Evolutionary conservation across 2,888 invertebrate species (phyloP).

Genomic region (Amiota mariae): DNA sequence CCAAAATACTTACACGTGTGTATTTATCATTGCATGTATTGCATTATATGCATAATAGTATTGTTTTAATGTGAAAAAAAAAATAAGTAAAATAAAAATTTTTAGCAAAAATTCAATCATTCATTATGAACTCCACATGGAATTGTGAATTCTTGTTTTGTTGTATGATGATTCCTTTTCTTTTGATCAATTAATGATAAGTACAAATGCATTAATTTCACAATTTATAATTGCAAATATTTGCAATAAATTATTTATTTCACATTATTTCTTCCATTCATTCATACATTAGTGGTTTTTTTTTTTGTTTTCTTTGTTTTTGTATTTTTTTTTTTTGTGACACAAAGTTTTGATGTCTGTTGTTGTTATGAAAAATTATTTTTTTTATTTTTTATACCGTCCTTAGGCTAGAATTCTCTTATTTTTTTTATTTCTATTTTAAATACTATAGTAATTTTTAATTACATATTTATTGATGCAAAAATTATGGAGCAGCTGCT

Average conservation of each 20-base stretch:
- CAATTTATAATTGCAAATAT: conserved; percentile 19
- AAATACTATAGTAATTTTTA: conserved; percentile 53
- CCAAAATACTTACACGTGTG: neutral
- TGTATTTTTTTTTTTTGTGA: neutral
- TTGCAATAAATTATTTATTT: conserved; percentile 40
- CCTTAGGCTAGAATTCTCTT: conserved; percentile 46
- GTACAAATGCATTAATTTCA: neutral
- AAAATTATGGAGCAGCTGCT: conserved; percentile 42
- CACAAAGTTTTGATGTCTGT: conserved; percentile 1
- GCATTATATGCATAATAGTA: conserved; percentile 1
- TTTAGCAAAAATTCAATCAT: conserved; percentile 5
- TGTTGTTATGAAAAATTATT: conserved; percentile 26
- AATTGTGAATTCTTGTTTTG: neutral
- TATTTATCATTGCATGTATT: neutral
- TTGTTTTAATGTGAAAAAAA: conserved; percentile 7
- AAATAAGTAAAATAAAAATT: neutral
- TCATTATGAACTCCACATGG: neutral
- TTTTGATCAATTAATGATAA: neutral
- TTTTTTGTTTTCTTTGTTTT: conserved; percentile 31
- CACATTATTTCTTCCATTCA: conserved; percentile 21
- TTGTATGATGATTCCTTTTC: neutral
- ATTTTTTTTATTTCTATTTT: conserved; percentile 37
- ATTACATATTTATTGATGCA: conserved; percentile 54
- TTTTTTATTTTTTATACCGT: conserved; percentile 16
- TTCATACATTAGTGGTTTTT: conserved; percentile 12